Conservation (phyloP, 2,797 vertebrate genomes). For the Malurus leucopterus region DNA sequence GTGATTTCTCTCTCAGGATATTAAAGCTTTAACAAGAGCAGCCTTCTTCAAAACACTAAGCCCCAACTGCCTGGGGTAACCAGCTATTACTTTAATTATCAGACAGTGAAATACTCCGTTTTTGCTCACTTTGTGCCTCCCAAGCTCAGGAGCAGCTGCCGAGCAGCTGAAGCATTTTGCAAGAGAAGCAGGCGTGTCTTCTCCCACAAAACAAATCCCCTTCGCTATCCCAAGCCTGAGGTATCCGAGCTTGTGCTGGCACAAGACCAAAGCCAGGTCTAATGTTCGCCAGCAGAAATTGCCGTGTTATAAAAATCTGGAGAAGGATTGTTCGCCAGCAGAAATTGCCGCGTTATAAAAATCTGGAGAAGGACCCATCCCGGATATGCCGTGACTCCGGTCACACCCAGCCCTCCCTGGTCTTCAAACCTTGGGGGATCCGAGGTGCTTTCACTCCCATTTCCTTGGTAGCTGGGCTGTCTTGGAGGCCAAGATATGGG, state of each 20-base stretch:
- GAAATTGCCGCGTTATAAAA: neutral
- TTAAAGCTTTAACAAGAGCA: neutral
- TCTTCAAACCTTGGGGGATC: rapidly evolving
- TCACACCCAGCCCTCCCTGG: rapidly evolving
- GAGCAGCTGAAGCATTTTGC: neutral
- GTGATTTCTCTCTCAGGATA: neutral
- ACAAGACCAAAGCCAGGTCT: neutral
- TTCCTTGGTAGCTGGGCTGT: neutral
- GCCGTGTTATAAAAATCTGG: neutral
- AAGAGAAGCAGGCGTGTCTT: rapidly evolving
- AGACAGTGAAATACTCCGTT: neutral
- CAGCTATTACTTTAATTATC: neutral
- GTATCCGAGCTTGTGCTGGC: neutral
- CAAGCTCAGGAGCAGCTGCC: neutral
- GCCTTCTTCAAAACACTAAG: neutral
- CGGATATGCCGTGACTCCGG: rapidly evolving
- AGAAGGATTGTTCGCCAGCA: rapidly evolving
- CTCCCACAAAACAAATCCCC: neutral
- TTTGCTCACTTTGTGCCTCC: neutral
- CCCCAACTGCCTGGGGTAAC: neutral
- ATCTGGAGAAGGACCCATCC: neutral
- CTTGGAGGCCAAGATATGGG: rapidly evolving
- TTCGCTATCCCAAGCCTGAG: rapidly evolving
- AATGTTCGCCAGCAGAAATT: rapidly evolving
- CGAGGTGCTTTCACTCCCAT: rapidly evolving